Base-by-base conservation (phyloP, 2,888 invertebrate species). In the Dicycla oo region DNA sequence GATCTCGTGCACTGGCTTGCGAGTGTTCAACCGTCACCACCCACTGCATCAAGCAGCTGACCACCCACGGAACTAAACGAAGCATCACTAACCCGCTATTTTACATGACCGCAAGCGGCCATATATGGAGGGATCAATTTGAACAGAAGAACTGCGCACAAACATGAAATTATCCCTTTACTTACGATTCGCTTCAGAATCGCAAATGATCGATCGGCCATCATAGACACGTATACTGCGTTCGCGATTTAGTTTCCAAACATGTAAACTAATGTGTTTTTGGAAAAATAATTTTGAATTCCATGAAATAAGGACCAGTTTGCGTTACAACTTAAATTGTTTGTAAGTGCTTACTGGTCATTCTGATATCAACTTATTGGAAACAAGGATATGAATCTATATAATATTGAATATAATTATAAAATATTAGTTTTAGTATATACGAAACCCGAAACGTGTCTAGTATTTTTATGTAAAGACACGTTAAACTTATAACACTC, bases 1-100 rank as follows among this genome's bases (percentile, higher is more conserved):
- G 1, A 95, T 96, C 8, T 91, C 94, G 76, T 96, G 96, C 76
- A 86, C 81, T 5, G 96, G 96, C 0, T 57, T 95, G 51, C 94
- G 94, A 7, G 81, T 89, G 26, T 69, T 78, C 0, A 94, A 94
- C 64, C 88, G 86, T 11, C 90, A 45, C 63, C 86, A 15, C 38
- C 73, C 23, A 58, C 75, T 23, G 34, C 57, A 56, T 65, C 68
- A 57, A 5, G 57, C 58, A 26, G 45, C 62, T 4, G 40, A 53
- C 18, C 56, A 69, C 30, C 56, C 51, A 8, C 56, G 40, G 13
- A 43, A 64, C 30, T 82, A 63, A 45, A 47, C 38, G 20, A 60
- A 23, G 20, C n/a, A n/a, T 34, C 40, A 45, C 47, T 15, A 5
- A 49, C 23, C 18, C 51, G 6, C 18, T 38, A 43, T 43, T 26